phyloP scores from a whole-genome alignment of 2,797 vertebrate genomes.

The Orientallactaga sibirica region DNA sequence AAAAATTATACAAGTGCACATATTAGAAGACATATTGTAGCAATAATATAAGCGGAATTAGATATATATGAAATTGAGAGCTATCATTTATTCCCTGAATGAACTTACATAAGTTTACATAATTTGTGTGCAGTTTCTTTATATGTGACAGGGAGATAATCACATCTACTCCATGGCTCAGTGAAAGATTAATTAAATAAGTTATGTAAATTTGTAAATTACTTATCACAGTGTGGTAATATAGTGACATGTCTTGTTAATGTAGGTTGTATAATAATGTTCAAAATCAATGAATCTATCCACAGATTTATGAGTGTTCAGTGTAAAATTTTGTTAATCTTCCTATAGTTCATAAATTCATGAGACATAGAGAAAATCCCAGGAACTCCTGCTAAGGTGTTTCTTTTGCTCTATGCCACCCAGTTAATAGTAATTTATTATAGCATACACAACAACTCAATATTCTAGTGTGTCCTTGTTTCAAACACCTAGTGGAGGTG shows the following conservation, averaged over 20 bases:
- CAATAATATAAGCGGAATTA: neutral
- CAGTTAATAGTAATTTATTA: neutral
- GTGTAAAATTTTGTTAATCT: conserved; percentile 6
- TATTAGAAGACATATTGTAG: neutral
- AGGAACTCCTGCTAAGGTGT: neutral
- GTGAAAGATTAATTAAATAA: conserved; percentile 61
- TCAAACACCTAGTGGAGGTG: neutral
- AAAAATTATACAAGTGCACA: neutral
- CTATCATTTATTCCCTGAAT: conserved; percentile 21
- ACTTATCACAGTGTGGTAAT: neutral
- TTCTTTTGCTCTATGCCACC: neutral
- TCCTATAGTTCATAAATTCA: neutral
- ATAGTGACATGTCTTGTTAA: neutral
- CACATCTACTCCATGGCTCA: neutral
- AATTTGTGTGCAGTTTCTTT: conserved; percentile 13
- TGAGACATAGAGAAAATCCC: neutral
- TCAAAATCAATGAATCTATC: neutral
- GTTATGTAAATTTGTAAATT: conserved; percentile 27
- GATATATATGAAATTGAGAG: neutral
- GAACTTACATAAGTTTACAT: neutral
- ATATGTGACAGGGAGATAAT: neutral
- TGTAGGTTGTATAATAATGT: conserved; percentile 14
- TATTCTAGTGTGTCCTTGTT: neutral
- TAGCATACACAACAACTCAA: neutral
- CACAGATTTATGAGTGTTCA: conserved; percentile 22